These are phyloP conservation scores for Brachylomia viminalis DNA, from an alignment of 2,888 invertebrate species.

Conservation along the genomic window DNA sequence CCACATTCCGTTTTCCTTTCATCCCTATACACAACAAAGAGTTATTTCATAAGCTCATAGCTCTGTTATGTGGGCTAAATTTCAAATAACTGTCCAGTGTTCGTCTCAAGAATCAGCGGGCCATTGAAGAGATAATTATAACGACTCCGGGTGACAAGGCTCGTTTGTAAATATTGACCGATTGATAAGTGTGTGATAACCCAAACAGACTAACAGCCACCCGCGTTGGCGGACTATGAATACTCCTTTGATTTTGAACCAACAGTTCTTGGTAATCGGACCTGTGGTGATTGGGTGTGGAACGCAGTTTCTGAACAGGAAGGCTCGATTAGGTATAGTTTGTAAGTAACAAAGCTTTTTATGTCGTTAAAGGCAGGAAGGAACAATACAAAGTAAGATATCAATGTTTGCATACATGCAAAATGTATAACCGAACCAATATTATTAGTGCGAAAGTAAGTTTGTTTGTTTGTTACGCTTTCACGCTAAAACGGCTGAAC, in stretches of 20 bases:
- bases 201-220: constrained; percentile 59
- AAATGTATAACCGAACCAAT: too few relatives aligned
- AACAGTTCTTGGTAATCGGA: constrained; percentile 47
- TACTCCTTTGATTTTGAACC: constrained; percentile 46
- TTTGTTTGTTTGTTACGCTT: too few relatives aligned
- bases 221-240: constrained; percentile 40
- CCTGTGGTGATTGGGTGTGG: not conserved
- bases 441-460: too few relatives aligned
- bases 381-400: constrained; percentile 5
- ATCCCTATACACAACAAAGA: constrained; percentile 30
- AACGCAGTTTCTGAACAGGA: constrained; percentile 4
- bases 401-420: not conserved
- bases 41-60: constrained; percentile 28
- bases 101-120: constrained; percentile 36
- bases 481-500: too few relatives aligned
- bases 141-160: constrained; percentile 52
- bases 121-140: constrained; percentile 50
- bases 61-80: constrained; percentile 52
- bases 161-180: constrained; percentile 50
- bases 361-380: constrained; percentile 2
- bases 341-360: not conserved
- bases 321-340: constrained; percentile 13
- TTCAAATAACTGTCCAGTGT: constrained; percentile 53
- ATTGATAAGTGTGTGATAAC: constrained; percentile 58
- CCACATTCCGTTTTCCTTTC: constrained; percentile 45